Conservation (phyloP, 2,113 vertebrate species). For the Ifrita kowaldi region DNA sequence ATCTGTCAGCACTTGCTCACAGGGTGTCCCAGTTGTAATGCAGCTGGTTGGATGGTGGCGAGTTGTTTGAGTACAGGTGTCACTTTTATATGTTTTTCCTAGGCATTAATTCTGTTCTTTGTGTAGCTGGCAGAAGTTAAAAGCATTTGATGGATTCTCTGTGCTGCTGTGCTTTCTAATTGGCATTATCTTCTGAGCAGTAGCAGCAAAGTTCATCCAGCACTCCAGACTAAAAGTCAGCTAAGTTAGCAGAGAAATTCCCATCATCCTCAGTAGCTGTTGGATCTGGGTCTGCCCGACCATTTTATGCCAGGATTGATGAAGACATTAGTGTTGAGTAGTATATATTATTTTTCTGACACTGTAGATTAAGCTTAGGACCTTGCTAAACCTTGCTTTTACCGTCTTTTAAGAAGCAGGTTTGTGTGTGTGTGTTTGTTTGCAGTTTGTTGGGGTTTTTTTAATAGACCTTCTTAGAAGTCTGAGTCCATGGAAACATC, state of each 20-base stretch:
- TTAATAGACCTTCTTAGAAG: background rate
- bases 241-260: background rate
- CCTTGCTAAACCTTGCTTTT: background rate
- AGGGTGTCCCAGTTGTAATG: background rate
- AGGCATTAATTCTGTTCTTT: background rate
- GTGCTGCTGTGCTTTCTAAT: background rate
- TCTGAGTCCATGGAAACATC: background rate
- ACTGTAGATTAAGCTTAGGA: background rate
- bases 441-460: background rate
- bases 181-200: background rate
- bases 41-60: background rate
- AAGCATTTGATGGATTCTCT: background rate
- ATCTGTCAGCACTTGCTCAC: background rate
- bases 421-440: background rate
- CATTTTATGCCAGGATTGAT: background rate
- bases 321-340: background rate
- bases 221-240: background rate
- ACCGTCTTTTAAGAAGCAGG: background rate
- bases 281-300: background rate
- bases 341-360: background rate
- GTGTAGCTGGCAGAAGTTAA: background rate
- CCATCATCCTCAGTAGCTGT: accelerated
- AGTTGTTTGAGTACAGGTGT: background rate
- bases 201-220: background rate
- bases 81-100: background rate